These are phyloP conservation scores for Morinoia aosen DNA, from an alignment of 2,888 invertebrate species.

Conservation along the genomic window DNA sequence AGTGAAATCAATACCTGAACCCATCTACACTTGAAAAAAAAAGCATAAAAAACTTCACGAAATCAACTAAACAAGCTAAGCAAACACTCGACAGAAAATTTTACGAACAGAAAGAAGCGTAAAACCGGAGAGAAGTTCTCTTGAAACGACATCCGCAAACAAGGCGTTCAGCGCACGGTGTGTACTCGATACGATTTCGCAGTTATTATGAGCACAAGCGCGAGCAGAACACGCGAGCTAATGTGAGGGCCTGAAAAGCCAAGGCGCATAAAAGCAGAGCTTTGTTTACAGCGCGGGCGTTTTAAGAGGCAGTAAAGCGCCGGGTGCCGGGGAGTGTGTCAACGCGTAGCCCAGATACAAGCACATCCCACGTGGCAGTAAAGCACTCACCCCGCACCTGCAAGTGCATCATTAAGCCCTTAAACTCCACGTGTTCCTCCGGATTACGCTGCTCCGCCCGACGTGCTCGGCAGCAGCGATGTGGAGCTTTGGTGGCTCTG, in stretches of 20 bases:
- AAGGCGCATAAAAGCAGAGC: neutral
- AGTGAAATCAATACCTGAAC: too few relatives aligned
- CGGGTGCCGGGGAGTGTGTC: neutral
- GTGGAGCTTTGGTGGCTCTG: neutral
- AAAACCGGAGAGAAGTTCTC: neutral
- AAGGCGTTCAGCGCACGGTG: neutral
- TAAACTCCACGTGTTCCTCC: neutral
- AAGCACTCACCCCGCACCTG: neutral
- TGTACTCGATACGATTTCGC: neutral
- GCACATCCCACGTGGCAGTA: neutral
- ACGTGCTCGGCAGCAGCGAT: neutral
- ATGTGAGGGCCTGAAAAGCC: neutral
- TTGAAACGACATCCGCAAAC: neutral
- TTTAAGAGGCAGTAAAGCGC: constrained; percentile 24
- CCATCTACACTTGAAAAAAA: neutral
- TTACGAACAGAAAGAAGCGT: neutral
- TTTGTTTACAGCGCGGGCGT: neutral
- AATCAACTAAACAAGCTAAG: too few relatives aligned
- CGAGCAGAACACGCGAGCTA: neutral
- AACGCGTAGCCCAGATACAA: neutral
- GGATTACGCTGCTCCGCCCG: neutral
- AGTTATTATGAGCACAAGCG: neutral
- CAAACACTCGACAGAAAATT: neutral
- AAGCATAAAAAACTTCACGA: neutral
- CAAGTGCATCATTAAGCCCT: neutral